Evolutionary conservation across 2,113 vertebrate species (phyloP), one percentile per base, ranked within the genome.

Genomic region (Petrocephalus zakoni): DNA sequence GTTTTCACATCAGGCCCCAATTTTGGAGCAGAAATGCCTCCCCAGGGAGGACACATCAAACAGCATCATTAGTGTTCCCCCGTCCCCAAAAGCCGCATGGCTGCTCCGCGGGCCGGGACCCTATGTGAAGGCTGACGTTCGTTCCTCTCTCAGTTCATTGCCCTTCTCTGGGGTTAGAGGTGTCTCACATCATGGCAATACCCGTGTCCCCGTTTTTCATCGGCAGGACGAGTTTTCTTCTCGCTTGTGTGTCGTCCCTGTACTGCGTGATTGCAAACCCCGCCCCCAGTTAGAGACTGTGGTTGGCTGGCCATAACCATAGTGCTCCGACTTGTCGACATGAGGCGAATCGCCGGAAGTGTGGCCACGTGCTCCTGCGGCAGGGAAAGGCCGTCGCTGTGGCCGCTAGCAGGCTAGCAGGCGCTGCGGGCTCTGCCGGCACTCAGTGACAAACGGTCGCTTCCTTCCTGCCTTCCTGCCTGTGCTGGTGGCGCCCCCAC

Each of bases 391-490:
- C 56, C 15, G 42, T 22, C 42, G 5, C 46, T 15, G n/a, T 1
- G 58, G 61, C 58, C 68, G 1, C 55, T 46, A 88, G 46, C 72
- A n/a, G 46, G 46, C 37, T n/a, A n/a, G n/a, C n/a, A n/a, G n/a
- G n/a, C n/a, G n/a, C n/a, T n/a, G 47, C 15, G 9, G 46, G 58
- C 22, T 46, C 19, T 5, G 47, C 58, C 81, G 95, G 95, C 92
- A 91, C 46, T 93, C 95, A 93, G 94, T 96, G 96, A 97, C 96
- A 96, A 96, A 96, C 95, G 92, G 94, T 92, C 94, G 95, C 94
- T 97, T 96, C 96, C 95, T 96, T 96, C 96, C 96, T 96, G 96
- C 94, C 96, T 96, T 96, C 94, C 88, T 91, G 92, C 92, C 93
- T 95, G 94, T 94, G 94, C 95, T 94, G 94, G 95, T 94, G 95